Conservation (phyloP, 2,888 invertebrate species). For the Euplexia lucipara region DNA sequence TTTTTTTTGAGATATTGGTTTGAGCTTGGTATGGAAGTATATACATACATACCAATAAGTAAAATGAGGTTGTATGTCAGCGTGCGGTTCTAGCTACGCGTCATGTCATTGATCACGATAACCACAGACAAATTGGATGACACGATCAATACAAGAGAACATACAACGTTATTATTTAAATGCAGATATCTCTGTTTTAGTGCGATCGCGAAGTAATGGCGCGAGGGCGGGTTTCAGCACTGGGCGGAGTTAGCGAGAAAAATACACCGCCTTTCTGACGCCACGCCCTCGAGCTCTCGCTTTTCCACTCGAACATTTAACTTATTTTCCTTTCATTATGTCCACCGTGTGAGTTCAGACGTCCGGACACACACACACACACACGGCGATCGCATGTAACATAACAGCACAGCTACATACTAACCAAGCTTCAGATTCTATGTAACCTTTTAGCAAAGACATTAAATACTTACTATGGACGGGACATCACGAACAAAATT, state of each 20-base stretch:
- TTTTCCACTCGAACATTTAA: slow-evolving; percentile 75
- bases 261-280: slow-evolving; percentile 84
- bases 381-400: background rate
- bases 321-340: slow-evolving; percentile 73
- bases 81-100: background rate
- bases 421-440: background rate
- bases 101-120: background rate
- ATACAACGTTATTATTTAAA: slow-evolving; percentile 47
- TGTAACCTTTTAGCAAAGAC: too few relatives aligned
- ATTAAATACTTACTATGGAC: too few relatives aligned
- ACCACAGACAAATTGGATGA: slow-evolving; percentile 6
- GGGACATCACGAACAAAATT: too few relatives aligned
- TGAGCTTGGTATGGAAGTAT: too few relatives aligned
- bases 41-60: too few relatives aligned
- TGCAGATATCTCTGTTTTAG: slow-evolving; percentile 57
- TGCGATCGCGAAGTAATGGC: slow-evolving; percentile 77
- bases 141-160: slow-evolving; percentile 26
- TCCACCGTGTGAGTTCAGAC: slow-evolving; percentile 36
- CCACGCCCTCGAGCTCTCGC: slow-evolving; percentile 82
- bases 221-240: slow-evolving; percentile 78
- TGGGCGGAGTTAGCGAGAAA: slow-evolving; percentile 88
- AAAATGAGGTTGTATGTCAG: too few relatives aligned
- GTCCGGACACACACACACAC: slow-evolving; percentile 53
- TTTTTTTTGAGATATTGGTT: too few relatives aligned
- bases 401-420: slow-evolving; percentile 19